These are phyloP conservation scores for Lasioglossum marginatum DNA, from an alignment of 2,888 invertebrate genomes.

Conservation along the genomic window DNA sequence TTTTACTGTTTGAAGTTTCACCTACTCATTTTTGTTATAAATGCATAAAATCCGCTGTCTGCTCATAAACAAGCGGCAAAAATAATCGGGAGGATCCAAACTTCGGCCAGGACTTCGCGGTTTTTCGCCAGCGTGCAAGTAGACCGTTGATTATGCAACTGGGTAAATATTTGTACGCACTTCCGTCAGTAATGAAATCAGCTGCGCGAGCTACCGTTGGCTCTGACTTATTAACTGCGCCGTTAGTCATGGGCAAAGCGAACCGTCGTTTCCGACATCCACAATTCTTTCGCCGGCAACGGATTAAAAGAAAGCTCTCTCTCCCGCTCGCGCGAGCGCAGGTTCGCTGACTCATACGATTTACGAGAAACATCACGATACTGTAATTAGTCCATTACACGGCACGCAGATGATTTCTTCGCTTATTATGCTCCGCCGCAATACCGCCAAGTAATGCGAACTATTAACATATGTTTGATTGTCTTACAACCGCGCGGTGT, in stretches of 20 bases:
- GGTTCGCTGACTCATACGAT: constrained; percentile 12
- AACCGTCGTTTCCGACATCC: background rate
- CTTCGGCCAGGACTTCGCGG: too few relatives aligned
- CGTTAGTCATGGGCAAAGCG: background rate
- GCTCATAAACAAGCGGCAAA: too few relatives aligned
- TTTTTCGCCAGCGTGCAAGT: background rate
- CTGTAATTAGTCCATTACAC: constrained; percentile 20
- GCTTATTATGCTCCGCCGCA: background rate
- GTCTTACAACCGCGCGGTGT: constrained; percentile 9
- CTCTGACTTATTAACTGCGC: background rate
- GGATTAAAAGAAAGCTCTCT: background rate
- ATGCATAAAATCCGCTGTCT: too few relatives aligned
- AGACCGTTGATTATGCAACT: background rate
- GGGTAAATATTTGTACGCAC: background rate
- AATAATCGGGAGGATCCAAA: too few relatives aligned
- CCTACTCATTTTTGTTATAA: too few relatives aligned
- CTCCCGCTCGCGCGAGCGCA: background rate
- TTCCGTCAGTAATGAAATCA: background rate
- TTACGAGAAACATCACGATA: constrained; percentile 21
- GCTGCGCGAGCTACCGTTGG: background rate
- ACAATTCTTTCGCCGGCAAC: constrained; percentile 1
- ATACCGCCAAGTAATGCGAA: constrained; percentile 18
- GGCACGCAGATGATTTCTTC: constrained; percentile 26
- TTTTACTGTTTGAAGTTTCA: too few relatives aligned
- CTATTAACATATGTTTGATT: constrained; percentile 46